Evolutionary conservation across 2,888 invertebrate species (phyloP).

Genomic region (Microplitis deprimator): DNA sequence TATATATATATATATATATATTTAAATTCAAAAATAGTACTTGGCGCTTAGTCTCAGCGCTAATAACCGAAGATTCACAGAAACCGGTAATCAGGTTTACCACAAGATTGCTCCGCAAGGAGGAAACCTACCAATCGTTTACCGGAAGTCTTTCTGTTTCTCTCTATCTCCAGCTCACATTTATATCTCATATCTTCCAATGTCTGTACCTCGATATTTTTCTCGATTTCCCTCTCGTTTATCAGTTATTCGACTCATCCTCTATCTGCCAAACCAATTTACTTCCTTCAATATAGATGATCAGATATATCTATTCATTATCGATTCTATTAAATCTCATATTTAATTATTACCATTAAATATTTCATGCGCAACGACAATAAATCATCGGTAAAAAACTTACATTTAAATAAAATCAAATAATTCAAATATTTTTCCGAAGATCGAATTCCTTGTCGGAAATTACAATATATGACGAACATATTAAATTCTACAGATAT

Average conservation of each 20-base stretch:
- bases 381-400: no score
- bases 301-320: neutral
- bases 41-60: conserved; percentile 57
- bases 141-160: conserved; percentile 66
- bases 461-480: no score
- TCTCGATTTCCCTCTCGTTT: conserved; percentile 17
- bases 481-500: no score
- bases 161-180: conserved; percentile 39
- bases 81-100: conserved; percentile 69
- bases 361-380: neutral
- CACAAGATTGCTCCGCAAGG: conserved; percentile 70
- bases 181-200: conserved; percentile 24
- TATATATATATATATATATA: no score
- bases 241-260: conserved; percentile 10
- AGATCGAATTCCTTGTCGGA: no score
- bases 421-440: no score
- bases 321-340: neutral
- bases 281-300: neutral
- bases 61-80: conserved; percentile 63
- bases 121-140: conserved; percentile 70
- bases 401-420: no score
- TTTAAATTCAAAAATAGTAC: conserved; percentile 20
- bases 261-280: conserved; percentile 5
- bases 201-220: conserved; percentile 19
- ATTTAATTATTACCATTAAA: conserved; percentile 6